Percentiles rank a stretch among this genome's conserved stretches.
phyloP scores from a whole-genome alignment of 2,888 invertebrate genomes.

The Biston stratarius region DNA sequence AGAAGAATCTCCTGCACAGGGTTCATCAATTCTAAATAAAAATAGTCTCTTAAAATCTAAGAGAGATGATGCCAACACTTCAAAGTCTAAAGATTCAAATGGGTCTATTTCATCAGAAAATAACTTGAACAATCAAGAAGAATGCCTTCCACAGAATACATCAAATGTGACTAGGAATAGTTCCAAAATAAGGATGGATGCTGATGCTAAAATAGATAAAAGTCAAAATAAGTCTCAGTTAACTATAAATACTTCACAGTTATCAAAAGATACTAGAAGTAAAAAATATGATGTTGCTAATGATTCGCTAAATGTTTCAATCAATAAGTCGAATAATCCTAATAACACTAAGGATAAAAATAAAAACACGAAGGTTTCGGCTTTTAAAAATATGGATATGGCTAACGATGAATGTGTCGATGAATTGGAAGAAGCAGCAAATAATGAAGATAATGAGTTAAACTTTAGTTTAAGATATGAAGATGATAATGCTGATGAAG shows the following conservation, averaged over 20 bases:
- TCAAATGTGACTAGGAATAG: slow-evolving; percentile 1
- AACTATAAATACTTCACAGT: slow-evolving; percentile 30
- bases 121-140: background rate
- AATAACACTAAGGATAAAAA: slow-evolving; percentile 5
- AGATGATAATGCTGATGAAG: slow-evolving; percentile 21
- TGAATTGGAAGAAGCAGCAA: slow-evolving; percentile 1
- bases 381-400: background rate
- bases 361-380: background rate
- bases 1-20: background rate
- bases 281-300: slow-evolving; percentile 15
- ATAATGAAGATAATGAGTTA: slow-evolving; percentile 33
- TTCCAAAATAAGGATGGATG: background rate
- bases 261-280: slow-evolving; percentile 28
- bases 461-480: slow-evolving; percentile 41
- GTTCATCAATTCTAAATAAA: background rate
- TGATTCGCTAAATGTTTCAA: slow-evolving; percentile 4
- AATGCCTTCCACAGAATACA: background rate
- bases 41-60: background rate
- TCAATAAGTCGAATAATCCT: slow-evolving; percentile 3
- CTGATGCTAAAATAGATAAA: slow-evolving; percentile 2
- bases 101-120: too few species aligned
- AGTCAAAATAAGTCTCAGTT: slow-evolving; percentile 24
- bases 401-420: background rate
- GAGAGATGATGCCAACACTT: slow-evolving; percentile 14
- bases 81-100: too few species aligned